phyloP scores from a whole-genome alignment of 1,140 invertebrate species.

The Lepidurus apus region DNA sequence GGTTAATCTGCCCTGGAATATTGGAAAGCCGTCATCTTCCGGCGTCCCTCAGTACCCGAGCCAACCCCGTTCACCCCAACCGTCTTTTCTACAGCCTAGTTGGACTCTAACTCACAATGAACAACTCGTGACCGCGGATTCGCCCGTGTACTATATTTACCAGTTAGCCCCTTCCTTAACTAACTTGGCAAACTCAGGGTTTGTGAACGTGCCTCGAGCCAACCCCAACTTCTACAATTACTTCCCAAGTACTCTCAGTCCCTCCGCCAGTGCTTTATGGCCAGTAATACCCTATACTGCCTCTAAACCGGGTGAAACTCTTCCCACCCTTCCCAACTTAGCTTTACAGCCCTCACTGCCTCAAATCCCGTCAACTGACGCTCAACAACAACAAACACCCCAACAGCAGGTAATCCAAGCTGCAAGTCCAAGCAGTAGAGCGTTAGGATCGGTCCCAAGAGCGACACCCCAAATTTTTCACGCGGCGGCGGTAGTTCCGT shows the following conservation, averaged over 20 bases:
- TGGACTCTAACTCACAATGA: background rate
- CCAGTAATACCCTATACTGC: background rate
- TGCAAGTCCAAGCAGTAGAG: background rate
- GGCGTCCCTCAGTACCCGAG: background rate
- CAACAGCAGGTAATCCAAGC: background rate
- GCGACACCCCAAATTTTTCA: background rate
- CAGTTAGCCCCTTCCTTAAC: background rate
- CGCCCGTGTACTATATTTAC: slow-evolving; percentile 2
- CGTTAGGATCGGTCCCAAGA: background rate
- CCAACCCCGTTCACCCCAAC: background rate
- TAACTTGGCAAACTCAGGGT: background rate
- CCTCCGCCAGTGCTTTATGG: background rate
- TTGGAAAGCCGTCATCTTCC: background rate
- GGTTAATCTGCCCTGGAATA: background rate
- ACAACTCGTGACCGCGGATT: background rate
- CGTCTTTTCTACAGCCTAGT: background rate
- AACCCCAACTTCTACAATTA: background rate
- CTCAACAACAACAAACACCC: background rate
- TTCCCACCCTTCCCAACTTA: background rate
- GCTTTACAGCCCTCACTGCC: background rate
- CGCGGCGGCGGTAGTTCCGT: background rate
- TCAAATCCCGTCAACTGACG: background rate
- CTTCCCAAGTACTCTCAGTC: background rate
- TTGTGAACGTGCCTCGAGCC: background rate
- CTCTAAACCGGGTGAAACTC: background rate